These are phyloP conservation scores for Lithosia quadra DNA, from an alignment of 2,888 invertebrate species.

Conservation along the genomic window DNA sequence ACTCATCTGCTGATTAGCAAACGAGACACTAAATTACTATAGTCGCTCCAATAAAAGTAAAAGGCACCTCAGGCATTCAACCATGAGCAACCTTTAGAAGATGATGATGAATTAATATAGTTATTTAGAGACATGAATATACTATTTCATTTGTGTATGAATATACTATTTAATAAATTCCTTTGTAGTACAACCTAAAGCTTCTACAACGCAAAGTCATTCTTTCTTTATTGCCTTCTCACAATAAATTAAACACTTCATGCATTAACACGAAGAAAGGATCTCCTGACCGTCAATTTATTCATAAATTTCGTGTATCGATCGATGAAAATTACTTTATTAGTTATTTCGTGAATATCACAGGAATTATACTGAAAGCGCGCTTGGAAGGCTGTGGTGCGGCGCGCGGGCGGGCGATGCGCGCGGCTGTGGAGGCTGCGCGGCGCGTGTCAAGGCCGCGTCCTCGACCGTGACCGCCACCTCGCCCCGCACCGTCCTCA, in stretches of 20 bases:
- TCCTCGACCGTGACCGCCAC: constrained; percentile 81
- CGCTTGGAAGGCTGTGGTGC: constrained; percentile 16
- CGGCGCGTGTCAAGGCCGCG: constrained; percentile 81
- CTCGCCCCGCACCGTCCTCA: constrained; percentile 40
- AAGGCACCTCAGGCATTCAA: too few species aligned
- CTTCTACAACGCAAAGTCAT: not conserved
- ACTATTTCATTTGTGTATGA: not conserved
- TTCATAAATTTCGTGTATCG: not conserved
- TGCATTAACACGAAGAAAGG: not conserved
- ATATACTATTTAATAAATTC: not conserved
- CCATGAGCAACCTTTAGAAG: too few species aligned
- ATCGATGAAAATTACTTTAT: constrained; percentile 12
- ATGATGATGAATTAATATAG: not conserved
- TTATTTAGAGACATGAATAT: not conserved
- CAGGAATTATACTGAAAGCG: constrained; percentile 19
- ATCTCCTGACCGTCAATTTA: not conserved
- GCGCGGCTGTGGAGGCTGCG: constrained; percentile 70
- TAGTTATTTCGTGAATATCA: constrained; percentile 17
- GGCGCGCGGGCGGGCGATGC: constrained; percentile 17
- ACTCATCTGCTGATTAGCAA: too few species aligned
- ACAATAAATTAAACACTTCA: not conserved
- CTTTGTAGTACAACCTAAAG: not conserved
- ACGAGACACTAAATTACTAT: too few species aligned
- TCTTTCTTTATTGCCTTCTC: not conserved
- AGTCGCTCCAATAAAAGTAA: not conserved